phyloP scores from a whole-genome alignment of 2,888 invertebrate species.

The Heliconius ismenius region DNA sequence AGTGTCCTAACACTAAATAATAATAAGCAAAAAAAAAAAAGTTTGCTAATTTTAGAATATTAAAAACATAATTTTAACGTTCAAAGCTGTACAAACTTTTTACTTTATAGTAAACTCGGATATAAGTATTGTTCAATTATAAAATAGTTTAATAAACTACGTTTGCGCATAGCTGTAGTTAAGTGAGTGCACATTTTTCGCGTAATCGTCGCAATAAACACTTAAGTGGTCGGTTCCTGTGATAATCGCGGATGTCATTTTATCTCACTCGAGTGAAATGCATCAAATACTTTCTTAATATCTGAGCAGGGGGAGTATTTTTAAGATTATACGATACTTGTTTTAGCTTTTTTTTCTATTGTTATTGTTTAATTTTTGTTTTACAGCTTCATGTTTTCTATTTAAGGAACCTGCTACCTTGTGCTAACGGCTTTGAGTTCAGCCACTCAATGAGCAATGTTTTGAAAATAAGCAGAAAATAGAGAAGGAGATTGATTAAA shows the following conservation, averaged over 20 bases:
- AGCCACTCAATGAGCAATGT: neutral
- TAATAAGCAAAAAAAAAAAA: too few relatives aligned
- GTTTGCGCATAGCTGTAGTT: conserved; percentile 49
- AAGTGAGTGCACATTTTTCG: conserved; percentile 62
- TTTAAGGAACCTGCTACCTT: neutral
- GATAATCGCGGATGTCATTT: conserved; percentile 73
- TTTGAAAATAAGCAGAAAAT: neutral
- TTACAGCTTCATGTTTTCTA: neutral
- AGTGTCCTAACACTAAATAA: too few relatives aligned
- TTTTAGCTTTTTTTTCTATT: neutral
- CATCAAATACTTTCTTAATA: conserved; percentile 58
- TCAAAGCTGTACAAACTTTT: neutral
- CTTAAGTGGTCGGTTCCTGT: conserved; percentile 57
- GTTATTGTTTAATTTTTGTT: neutral
- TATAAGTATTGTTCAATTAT: conserved; percentile 25
- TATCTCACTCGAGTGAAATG: conserved; percentile 56
- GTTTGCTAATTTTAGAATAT: too few relatives aligned
- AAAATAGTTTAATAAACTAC: conserved; percentile 42
- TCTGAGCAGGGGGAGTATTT: conserved; percentile 48
- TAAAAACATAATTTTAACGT: neutral
- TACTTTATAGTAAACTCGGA: neutral
- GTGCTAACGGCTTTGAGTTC: neutral
- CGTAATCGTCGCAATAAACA: conserved; percentile 67
- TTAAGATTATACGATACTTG: conserved; percentile 40
- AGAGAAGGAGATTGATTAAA: neutral